Evolutionary conservation across 1,140 invertebrate species (phyloP).

Genomic region (Drosophila melanogaster): DNA sequence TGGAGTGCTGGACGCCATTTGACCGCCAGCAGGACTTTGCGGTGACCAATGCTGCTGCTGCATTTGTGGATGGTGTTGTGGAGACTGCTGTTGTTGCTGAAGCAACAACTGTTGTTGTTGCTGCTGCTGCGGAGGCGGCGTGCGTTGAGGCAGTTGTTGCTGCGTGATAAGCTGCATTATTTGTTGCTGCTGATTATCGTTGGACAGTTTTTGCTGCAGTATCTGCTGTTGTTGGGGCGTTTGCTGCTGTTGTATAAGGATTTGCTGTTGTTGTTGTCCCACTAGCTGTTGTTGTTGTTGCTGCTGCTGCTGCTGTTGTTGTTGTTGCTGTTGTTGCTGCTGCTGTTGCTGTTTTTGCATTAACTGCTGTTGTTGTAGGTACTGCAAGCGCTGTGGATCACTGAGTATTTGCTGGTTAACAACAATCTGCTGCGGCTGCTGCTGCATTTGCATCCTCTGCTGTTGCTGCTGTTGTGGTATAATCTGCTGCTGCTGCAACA

Average conservation of each 20-base stretch:
- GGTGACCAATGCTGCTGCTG: conserved; percentile 71
- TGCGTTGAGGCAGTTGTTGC: conserved; percentile 72
- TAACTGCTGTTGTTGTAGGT: conserved; percentile 76
- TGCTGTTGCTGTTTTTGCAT: conserved; percentile 69
- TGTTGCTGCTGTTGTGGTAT: conserved; percentile 68
- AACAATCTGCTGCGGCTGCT: conserved; percentile 76
- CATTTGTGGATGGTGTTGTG: conserved; percentile 70
- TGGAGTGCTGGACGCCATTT: conserved; percentile 65
- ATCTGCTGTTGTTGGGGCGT: conserved; percentile 67
- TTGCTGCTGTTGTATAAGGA: conserved; percentile 68
- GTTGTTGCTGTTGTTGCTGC: conserved; percentile 55
- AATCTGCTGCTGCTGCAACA: conserved; percentile 68
- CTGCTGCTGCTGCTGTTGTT: conserved; percentile 60
- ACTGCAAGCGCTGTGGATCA: conserved; percentile 76
- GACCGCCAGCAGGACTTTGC: conserved; percentile 66
- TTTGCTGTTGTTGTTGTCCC: conserved; percentile 63
- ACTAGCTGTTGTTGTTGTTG: conserved; percentile 57
- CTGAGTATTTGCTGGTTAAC: conserved; percentile 80
- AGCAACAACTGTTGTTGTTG: conserved; percentile 67
- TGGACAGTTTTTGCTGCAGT: conserved; percentile 45
- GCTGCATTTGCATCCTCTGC: conserved; percentile 66
- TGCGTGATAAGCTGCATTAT: conserved; percentile 83
- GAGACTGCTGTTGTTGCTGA: conserved; percentile 71
- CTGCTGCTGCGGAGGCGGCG: conserved; percentile 69
- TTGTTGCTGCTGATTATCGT: conserved; percentile 60